Percentiles rank a stretch among this genome's conserved stretches.
Evolutionary conservation across 2,113 vertebrate genomes (phyloP).

Genomic region (Gopherus flavomarginatus): DNA sequence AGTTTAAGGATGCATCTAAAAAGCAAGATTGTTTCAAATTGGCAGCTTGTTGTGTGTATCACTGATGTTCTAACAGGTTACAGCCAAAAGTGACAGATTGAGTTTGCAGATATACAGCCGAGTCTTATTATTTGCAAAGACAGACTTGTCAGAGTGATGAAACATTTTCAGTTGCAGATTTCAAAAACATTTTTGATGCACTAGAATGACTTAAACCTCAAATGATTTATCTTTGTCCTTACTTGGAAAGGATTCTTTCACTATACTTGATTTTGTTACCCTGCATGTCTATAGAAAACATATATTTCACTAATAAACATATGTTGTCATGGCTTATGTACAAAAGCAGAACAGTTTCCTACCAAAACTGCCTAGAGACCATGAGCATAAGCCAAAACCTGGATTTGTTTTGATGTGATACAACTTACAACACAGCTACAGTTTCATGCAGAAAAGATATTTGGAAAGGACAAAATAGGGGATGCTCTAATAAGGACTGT

Average conservation of each 20-base stretch:
- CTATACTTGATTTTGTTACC: neutral
- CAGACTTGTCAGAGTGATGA: neutral
- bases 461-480: neutral
- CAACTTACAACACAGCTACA: neutral
- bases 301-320: neutral
- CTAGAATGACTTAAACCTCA: neutral
- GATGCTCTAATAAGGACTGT: neutral
- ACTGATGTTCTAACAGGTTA: neutral
- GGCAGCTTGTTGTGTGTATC: neutral
- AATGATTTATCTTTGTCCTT: neutral
- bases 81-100: neutral
- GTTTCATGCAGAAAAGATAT: neutral
- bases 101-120: neutral
- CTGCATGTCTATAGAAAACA: neutral
- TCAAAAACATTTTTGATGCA: neutral
- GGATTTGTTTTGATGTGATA: neutral
- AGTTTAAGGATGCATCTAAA: neutral
- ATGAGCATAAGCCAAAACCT: neutral
- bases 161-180: neutral
- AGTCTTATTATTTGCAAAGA: neutral
- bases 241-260: neutral
- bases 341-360: neutral
- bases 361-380: neutral
- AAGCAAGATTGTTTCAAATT: accelerated
- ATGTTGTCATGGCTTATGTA: neutral